These are phyloP conservation scores for Anastrepha ludens DNA, from an alignment of 1,140 invertebrate species.

Conservation along the genomic window DNA sequence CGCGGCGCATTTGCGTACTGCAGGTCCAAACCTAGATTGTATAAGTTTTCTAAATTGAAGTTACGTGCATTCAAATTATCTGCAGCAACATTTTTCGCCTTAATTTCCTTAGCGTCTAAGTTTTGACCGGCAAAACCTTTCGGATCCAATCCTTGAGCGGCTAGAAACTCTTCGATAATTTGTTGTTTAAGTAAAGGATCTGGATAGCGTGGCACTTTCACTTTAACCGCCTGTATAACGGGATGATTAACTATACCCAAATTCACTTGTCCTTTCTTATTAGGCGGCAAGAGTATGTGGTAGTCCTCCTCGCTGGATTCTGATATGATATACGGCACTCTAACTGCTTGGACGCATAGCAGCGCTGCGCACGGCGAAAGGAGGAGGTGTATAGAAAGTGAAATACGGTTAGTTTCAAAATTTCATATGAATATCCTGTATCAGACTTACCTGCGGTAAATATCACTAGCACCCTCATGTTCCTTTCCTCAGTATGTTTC, in stretches of 20 bases:
- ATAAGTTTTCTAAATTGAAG: not conserved
- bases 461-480: constrained; percentile 13
- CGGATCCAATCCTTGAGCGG: not conserved
- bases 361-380: not conserved
- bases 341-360: constrained; percentile 9
- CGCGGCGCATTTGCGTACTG: not conserved
- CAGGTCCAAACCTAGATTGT: not conserved
- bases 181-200: not conserved
- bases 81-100: too few relatives aligned
- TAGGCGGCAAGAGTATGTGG: not conserved
- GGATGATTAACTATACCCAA: not conserved
- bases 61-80: not conserved
- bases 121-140: not conserved
- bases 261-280: not conserved
- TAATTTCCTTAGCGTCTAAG: too few relatives aligned
- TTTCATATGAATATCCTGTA: not conserved
- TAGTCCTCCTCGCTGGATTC: not conserved
- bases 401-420: not conserved
- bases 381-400: not conserved
- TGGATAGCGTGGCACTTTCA: constrained; percentile 13
- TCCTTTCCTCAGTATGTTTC: not conserved
- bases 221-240: not conserved
- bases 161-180: not conserved
- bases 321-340: constrained; percentile 5
- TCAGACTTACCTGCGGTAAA: constrained; percentile 1